Percentiles rank a stretch among this genome's conserved stretches.
phyloP scores from a whole-genome alignment of 2,888 invertebrate species.

The Heliconius erato region DNA sequence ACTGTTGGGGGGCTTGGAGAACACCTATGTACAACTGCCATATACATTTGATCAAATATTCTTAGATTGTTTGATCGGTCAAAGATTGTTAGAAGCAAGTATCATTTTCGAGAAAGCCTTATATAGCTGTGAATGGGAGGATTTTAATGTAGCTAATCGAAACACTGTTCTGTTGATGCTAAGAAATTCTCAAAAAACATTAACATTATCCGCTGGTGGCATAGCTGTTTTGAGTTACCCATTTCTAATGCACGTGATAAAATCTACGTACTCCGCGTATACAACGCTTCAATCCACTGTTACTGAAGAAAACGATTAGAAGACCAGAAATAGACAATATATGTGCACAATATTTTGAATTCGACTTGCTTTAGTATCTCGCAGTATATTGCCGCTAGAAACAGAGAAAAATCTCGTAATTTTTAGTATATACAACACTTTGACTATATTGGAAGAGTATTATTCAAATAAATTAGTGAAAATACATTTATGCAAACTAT shows the following conservation, averaged over 20 bases:
- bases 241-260: constrained; percentile 65
- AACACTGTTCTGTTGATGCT: constrained; percentile 66
- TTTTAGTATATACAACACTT: no score
- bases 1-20: constrained; percentile 68
- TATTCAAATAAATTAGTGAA: no score
- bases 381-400: neutral
- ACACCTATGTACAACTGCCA: constrained; percentile 65
- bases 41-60: constrained; percentile 64
- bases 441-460: no score
- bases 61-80: constrained; percentile 70
- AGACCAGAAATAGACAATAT: neutral
- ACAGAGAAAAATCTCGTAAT: neutral
- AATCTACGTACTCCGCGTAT: constrained; percentile 68
- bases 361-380: neutral
- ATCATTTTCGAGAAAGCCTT: constrained; percentile 63
- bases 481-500: neutral
- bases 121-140: constrained; percentile 72
- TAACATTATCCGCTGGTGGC: constrained; percentile 69
- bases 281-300: constrained; percentile 56
- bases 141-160: constrained; percentile 64
- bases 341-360: neutral
- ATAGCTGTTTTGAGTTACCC: constrained; percentile 62
- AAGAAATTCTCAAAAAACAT: constrained; percentile 64
- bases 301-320: neutral
- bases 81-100: constrained; percentile 67